These are phyloP conservation scores for Mormyrus iriodes DNA, from an alignment of 2,113 vertebrate species.

Conservation along the genomic window DNA sequence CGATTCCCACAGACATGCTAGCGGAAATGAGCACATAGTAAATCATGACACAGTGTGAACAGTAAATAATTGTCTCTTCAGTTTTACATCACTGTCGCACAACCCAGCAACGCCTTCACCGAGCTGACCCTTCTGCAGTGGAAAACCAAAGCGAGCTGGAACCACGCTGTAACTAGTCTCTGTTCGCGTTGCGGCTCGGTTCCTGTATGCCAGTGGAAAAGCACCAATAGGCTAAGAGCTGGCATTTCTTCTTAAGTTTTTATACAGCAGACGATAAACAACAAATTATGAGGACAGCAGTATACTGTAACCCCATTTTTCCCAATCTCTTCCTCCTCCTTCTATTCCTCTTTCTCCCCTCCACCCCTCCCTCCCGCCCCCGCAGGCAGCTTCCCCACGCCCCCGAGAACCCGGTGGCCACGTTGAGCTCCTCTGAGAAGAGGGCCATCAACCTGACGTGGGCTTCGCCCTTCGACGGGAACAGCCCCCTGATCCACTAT, in stretches of 20 bases:
- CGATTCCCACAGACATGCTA: too few relatives aligned
- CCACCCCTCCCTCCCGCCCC: constrained; percentile 30
- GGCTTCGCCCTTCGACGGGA: constrained; percentile 90
- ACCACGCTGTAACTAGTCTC: too few relatives aligned
- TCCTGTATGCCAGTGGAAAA: background rate
- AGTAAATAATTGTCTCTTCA: too few relatives aligned
- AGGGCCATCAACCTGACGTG: constrained; percentile 91
- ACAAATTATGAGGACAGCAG: background rate
- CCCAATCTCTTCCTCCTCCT: constrained; percentile 11
- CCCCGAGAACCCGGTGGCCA: constrained; percentile 79
- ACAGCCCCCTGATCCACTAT: constrained; percentile 89
- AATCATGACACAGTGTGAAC: too few relatives aligned
- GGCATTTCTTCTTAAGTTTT: background rate
- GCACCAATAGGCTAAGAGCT: background rate
- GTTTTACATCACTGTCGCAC: too few relatives aligned
- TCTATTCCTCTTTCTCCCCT: constrained; percentile 26
- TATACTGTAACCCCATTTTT: constrained; percentile 22
- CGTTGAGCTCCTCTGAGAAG: constrained; percentile 69
- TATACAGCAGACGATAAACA: background rate
- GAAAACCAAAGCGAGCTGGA: too few relatives aligned
- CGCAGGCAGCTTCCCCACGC: constrained; percentile 86
- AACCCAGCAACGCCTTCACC: too few relatives aligned
- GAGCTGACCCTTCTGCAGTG: too few relatives aligned
- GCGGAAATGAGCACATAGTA: too few relatives aligned
- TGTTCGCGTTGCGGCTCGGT: too few relatives aligned